Conservation (phyloP, 2,797 vertebrate genomes). For the Scolopax rusticola region DNA sequence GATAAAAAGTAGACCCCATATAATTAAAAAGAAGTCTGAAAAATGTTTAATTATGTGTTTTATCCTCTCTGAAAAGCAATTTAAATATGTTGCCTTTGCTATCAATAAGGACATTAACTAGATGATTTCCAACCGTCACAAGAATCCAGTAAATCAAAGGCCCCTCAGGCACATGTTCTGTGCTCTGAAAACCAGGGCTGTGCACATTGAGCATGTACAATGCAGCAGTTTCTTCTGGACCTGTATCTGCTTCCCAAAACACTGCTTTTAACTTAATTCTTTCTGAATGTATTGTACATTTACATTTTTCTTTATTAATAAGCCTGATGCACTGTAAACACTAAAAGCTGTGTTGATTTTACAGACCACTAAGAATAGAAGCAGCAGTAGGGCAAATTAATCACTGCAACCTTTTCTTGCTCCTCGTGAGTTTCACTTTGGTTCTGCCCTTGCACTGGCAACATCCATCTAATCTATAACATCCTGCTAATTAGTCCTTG, state of each 20-base stretch:
- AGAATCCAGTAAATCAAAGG: background rate
- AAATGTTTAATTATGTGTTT: constrained; percentile 24
- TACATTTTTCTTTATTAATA: background rate
- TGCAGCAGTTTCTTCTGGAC: background rate
- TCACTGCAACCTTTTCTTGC: background rate
- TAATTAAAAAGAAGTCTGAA: constrained; percentile 48
- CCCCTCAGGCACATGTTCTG: background rate
- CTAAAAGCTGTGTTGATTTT: constrained; percentile 7
- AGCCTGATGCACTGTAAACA: background rate
- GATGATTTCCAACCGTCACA: background rate
- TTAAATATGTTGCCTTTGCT: background rate
- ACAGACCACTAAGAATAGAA: constrained; percentile 3
- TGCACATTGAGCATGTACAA: background rate
- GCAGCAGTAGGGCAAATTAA: background rate
- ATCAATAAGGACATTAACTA: constrained; percentile 27
- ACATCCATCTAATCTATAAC: background rate
- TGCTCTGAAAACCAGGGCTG: background rate
- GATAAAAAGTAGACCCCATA: background rate
- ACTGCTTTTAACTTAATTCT: background rate
- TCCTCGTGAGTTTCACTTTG: background rate
- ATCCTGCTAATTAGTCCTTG: background rate
- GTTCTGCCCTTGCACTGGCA: background rate
- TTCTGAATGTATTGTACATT: background rate
- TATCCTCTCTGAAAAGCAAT: constrained; percentile 29
- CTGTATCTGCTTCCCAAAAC: constrained; percentile 15